A percentile compares a stretch with the other conserved stretches of the same genome.
phyloP scores from a whole-genome alignment of 2,888 invertebrate genomes.

The Scrobipalpa costella region DNA sequence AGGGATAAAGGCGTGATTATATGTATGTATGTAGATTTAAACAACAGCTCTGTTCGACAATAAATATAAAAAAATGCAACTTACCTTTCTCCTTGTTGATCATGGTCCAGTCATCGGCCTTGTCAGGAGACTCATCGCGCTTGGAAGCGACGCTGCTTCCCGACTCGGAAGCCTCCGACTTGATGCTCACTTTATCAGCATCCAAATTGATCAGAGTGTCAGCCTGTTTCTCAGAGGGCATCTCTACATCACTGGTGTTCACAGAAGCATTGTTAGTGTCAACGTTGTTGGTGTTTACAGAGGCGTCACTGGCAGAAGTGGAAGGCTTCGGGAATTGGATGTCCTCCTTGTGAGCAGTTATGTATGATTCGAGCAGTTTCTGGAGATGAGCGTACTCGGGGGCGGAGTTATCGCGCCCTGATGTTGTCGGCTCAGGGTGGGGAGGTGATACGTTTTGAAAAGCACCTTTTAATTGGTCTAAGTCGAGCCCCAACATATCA shows the following conservation, averaged over 20 bases:
- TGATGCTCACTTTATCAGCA: slow-evolving; percentile 32
- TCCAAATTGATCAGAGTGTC: slow-evolving; percentile 25
- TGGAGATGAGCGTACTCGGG: slow-evolving; percentile 37
- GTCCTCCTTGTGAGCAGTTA: slow-evolving; percentile 31
- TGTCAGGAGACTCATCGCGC: slow-evolving; percentile 56
- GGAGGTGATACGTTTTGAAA: not conserved
- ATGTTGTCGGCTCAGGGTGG: not conserved
- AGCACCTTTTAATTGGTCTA: too few relatives aligned
- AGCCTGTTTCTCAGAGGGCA: slow-evolving; percentile 41
- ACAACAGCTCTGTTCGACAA: too few relatives aligned
- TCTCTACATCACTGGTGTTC: slow-evolving; percentile 43
- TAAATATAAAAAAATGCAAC: too few relatives aligned
- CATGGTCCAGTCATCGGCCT: slow-evolving; percentile 65
- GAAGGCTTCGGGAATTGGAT: slow-evolving; percentile 31
- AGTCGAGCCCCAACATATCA: not conserved
- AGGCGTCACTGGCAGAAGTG: slow-evolving; percentile 31
- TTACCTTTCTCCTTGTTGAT: slow-evolving; percentile 69
- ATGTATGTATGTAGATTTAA: too few relatives aligned
- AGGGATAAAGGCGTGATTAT: too few relatives aligned
- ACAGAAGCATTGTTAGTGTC: slow-evolving; percentile 26
- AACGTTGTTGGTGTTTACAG: slow-evolving; percentile 25
- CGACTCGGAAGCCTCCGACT: slow-evolving; percentile 38
- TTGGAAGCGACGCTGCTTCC: slow-evolving; percentile 35
- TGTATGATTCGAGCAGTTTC: slow-evolving; percentile 37
- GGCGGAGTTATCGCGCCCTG: too few relatives aligned